Evolutionary conservation across 2,113 vertebrate genomes (phyloP), one percentile per base, ranked within the genome.

Genomic region (Bothrops jararaca): DNA sequence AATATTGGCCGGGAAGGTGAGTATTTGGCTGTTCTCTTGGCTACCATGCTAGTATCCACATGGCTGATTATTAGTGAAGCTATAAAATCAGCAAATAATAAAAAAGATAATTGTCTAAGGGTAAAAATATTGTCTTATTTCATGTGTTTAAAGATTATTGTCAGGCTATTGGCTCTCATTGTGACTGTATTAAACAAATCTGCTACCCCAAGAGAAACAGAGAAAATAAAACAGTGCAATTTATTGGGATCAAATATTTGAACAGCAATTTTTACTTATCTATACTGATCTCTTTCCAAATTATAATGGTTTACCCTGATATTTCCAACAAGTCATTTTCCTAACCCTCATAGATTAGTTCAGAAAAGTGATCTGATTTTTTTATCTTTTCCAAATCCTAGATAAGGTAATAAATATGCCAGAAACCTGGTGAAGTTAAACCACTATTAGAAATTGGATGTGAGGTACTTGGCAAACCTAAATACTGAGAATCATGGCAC

Each of bases 11-110:
- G 90, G 58, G 93, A 94, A 90, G 94, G 90, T 74, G 93, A 90
- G 48, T 57, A 89, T 94, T 96, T 94, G 96, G 95, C 96, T 92
- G 90, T 88, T 95, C 29, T 95, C 93, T 95, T 95, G 93, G 94
- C 94, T 92, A 94, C 92, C 94, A 92, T 90, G 90, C 91, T 94
- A 94, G 92, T 94, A 85, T 54, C 87, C 88, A 85, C 58, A 23
- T 93, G 34, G 86, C 80, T 91, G 93, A 90, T 91, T 42, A 96
- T 94, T 92, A 96, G 64, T 86, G 91, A 86, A 96, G 90, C 89
- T 92, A 94, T 93, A 93, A 95, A 96, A 92, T 93, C 58, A 95
- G 93, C 94, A 95, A 95, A 95, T 92, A 94, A 95, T 93, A 95
- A 48, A 94, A 95, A 95, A 22, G 91, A 88, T 95, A 90, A 95